Conservation (phyloP, 2,888 invertebrate genomes). For the Apeira syringaria region DNA sequence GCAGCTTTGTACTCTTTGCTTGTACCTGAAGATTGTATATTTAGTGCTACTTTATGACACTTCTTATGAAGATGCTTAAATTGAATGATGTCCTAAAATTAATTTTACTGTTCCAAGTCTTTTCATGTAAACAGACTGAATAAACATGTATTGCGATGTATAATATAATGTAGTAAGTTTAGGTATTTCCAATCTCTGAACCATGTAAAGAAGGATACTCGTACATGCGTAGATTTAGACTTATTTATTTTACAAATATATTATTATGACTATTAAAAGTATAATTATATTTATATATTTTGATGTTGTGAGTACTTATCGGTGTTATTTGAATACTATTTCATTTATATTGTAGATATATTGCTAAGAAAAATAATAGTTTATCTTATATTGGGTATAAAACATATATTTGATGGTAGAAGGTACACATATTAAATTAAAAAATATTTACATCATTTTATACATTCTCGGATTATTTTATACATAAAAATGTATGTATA, state of each 20-base stretch:
- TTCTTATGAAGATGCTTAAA: constrained; percentile 2
- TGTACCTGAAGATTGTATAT: not conserved
- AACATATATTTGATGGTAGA: not conserved
- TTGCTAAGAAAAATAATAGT: not conserved
- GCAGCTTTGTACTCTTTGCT: no score
- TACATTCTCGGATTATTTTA: no score
- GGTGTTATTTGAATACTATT: constrained; percentile 11
- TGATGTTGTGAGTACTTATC: constrained; percentile 19
- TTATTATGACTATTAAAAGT: no score
- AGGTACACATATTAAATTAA: no score
- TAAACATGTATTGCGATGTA: constrained; percentile 3
- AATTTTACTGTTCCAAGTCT: constrained; percentile 3
- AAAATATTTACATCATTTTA: no score
- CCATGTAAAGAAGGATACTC: no score
- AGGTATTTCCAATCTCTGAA: no score
- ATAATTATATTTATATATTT: constrained; percentile 8
- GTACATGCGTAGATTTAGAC: no score
- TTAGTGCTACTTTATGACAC: constrained; percentile 3
- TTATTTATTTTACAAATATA: no score
- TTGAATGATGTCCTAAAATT: not conserved
- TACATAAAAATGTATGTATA: no score
- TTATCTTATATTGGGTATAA: constrained; percentile 2
- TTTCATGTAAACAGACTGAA: constrained; percentile 12
- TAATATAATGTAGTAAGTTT: constrained; percentile 1
- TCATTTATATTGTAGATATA: constrained; percentile 1